phyloP scores from a whole-genome alignment of 2,888 invertebrate genomes.

The Eupithecia insigniata region DNA sequence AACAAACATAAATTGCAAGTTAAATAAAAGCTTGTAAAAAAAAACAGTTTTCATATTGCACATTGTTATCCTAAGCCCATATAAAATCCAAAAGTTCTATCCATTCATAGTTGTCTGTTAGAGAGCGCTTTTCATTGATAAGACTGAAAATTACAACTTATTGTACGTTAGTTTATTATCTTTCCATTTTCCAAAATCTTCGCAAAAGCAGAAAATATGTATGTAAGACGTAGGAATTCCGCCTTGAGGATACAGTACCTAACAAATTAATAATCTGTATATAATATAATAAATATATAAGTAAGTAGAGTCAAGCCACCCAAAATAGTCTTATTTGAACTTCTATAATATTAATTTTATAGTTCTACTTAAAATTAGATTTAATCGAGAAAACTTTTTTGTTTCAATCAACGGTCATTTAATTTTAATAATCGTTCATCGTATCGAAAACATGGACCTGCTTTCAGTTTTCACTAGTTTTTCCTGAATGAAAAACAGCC shows the following conservation, averaged over 20 bases:
- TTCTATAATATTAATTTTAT: background rate
- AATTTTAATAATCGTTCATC: no score
- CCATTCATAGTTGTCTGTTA: background rate
- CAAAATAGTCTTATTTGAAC: background rate
- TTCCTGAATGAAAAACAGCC: background rate
- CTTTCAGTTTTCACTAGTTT: no score
- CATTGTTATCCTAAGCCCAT: background rate
- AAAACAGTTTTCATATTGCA: background rate
- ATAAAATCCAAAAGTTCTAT: no score
- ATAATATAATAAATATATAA: no score
- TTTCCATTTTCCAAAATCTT: no score
- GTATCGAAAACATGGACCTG: no score
- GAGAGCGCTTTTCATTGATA: background rate
- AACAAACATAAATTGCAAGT: no score
- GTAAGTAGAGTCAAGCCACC: background rate
- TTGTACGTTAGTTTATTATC: no score
- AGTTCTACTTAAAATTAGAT: background rate
- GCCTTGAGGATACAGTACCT: background rate
- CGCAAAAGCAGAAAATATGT: no score
- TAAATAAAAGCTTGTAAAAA: no score
- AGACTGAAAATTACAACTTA: background rate
- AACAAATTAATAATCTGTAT: no score
- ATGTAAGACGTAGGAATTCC: no score
- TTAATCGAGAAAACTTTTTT: slow-evolving; percentile 1
- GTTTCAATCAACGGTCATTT: slow-evolving; percentile 69